Evolutionary conservation across 2,888 invertebrate genomes (phyloP).

Genomic region (Aphidius colemani): DNA sequence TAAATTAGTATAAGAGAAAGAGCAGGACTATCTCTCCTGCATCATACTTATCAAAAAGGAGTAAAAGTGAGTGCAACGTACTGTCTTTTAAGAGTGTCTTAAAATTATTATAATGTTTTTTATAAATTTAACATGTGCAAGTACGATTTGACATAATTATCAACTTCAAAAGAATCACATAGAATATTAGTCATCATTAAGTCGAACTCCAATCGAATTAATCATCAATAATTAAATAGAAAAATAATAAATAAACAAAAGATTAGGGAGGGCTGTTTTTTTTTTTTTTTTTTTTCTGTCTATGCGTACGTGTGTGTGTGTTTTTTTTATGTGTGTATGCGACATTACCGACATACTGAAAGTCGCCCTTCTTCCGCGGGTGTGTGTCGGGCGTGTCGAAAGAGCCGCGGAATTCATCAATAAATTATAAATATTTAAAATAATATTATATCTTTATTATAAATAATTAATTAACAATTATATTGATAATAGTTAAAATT

Average conservation of each 20-base stretch:
- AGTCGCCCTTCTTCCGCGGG: conserved; percentile 21
- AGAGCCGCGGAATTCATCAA: not conserved
- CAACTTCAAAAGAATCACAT: too few relatives aligned
- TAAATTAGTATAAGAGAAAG: not conserved
- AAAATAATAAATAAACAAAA: not conserved
- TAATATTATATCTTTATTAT: not conserved
- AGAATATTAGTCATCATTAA: too few relatives aligned
- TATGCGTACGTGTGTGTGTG: conserved; percentile 15
- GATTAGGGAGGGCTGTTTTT: not conserved
- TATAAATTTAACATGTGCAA: too few relatives aligned
- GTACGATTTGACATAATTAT: too few relatives aligned
- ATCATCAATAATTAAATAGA: too few relatives aligned
- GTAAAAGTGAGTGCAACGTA: conserved; percentile 19
- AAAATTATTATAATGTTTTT: too few relatives aligned
- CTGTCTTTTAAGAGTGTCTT: not conserved
- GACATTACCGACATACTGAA: conserved; percentile 18
- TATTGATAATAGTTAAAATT: not conserved
- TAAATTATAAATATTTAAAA: too few relatives aligned
- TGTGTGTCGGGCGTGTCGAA: conserved; percentile 23
- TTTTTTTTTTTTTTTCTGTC: too few relatives aligned
- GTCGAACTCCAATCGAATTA: too few relatives aligned
- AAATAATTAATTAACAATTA: not conserved
- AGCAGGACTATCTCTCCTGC: conserved; percentile 16
- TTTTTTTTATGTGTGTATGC: conserved; percentile 18
- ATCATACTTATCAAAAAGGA: conserved; percentile 9